Base-by-base conservation (phyloP, 2,888 invertebrate genomes). In the Sinopyrophorus schimmeli region DNA sequence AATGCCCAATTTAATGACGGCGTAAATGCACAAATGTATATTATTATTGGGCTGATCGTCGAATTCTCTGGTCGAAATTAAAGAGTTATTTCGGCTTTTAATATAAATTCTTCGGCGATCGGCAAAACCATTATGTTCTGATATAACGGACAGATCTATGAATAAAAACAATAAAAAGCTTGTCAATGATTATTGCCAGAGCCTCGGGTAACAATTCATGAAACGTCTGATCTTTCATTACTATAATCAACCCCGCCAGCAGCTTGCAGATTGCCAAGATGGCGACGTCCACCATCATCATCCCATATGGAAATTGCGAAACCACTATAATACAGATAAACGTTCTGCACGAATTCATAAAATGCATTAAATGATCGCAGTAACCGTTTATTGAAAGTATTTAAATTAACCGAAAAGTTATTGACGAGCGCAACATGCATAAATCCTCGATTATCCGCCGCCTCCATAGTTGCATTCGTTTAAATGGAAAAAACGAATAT, bases 321-420 rank as follows among this genome's bases (percentile, higher is more conserved):
- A 66, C 56, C 62, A 69, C 69, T 70, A 70, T 71, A 70, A 71
- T 70, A 66, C 65, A 66, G 68, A 65, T 70, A 72, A 72, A 70
- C 67, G 70, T 62, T 65, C 61, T 62, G 67, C 67, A 65, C 69
- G 71, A 68, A 71, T 70, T 67, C 66, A 64, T 68, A 69, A 70
- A 71, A 70, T 63, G 66, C 65, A 67, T 68, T 67, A 68, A 70
- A 70, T 62, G 59, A 57, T 55, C 59, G 49, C 54, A 56, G 41
- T 41, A 64, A 65, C 64, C 68, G 64, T 63, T 67, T 67, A 69
- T 71, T 66, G 69, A 67, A 60, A 62, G 67, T 66, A 65, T 67
- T 68, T 68, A 68, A 69, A 68, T 65, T 66, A 66, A 69, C 66
- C 65, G 67, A 18, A 28, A 42, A 26, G 43, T 32, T 14, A 7